Base-by-base conservation (phyloP, 2,113 vertebrate species). In the Taurulus bubalis region DNA sequence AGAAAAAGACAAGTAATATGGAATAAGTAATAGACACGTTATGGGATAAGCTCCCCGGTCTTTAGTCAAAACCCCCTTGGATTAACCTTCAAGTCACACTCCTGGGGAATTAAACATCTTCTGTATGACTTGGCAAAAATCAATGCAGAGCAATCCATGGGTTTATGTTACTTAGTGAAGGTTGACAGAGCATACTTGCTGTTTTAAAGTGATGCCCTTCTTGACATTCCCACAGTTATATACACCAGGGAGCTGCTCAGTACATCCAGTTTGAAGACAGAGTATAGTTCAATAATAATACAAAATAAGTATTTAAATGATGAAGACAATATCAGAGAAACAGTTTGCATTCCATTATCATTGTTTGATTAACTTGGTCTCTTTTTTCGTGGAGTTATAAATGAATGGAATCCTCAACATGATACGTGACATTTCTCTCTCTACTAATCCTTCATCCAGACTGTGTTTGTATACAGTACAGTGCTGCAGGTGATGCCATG, bases 401-500 rank as follows among this genome's bases (percentile, higher is more conserved):
- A 69, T 58, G 0, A 45, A 24, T 7, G 7, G 11, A 36, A 68
- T 51, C 53, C 22, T 72, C 64, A 71, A 30, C 22, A 24, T 18
- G n/a, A 16, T 15, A 51, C 42, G 18, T 22, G 2, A 28, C 2
- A 30, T 55, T 55, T 56, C n/a, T 4, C 56, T 53, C 32, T 68
- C 22, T 14, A 26, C 49, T 32, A n/a, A 64, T 68, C 40, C 55
- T 70, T 28, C 55, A 68, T 55, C 38, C 56, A 22, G 16, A 32
- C 64, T 30, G 70, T 36, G 36, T 66, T 49, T 87, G 18, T 24
- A 49, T 53, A 83, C 18, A 72, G 72, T 67, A 32, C 30, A 32
- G 28, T 55, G 78, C 84, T 80, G 65, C 71, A 84, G 76, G 76
- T 80, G 42, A 82, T 89, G 77, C 89, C 83, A 65, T 55, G 79